Evolutionary conservation across 2,888 invertebrate genomes (phyloP), one percentile per base, ranked within the genome.

Genomic region (Resseliella maxima): DNA sequence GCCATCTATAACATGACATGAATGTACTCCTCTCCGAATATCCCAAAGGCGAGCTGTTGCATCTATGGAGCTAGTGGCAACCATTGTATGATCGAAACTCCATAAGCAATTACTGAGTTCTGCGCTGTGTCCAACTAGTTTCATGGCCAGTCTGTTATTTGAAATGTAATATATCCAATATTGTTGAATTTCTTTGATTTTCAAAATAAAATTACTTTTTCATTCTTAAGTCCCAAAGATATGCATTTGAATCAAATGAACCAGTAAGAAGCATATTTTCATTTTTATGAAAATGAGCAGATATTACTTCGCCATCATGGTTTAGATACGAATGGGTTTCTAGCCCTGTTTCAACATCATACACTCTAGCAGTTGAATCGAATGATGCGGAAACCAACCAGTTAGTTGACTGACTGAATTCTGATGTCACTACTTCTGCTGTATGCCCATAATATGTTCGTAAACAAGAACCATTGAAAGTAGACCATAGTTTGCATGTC

Each of bases 221-320:
- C 27, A 92, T 92, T 87, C 95, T 92, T 3, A 93, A 93, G 90
- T 96, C 96, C 95, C 96, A 96, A 88, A 96, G 90, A 31, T 93
- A 93, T 83, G 96, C 94, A 12, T 95, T 95, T 87, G 94, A 93
- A 89, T 96, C 96, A 90, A 96, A 96, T 1, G 96, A 96, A 8
- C 95, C 96, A 0, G 96, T 96, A 88, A 96, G 93, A 87, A 96
- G 90, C 85, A 94, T 91, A 88, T 93, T 93, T 0, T 95, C 95
- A 88, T 94, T 93, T 87, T 92, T 93, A 89, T 94, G 94, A 89
- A 95, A 96, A 88, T 94, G 93, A 18, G 95, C 91, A 0, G 94
- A 93, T 86, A 96, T 94, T 86, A 96, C 94, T 90, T 96, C 96
- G 0, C 94, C 95, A 0, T 94, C 93, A 89, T 96, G 96, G 0